phyloP scores from a whole-genome alignment of 1,140 invertebrate species.

The Euura lappo region DNA sequence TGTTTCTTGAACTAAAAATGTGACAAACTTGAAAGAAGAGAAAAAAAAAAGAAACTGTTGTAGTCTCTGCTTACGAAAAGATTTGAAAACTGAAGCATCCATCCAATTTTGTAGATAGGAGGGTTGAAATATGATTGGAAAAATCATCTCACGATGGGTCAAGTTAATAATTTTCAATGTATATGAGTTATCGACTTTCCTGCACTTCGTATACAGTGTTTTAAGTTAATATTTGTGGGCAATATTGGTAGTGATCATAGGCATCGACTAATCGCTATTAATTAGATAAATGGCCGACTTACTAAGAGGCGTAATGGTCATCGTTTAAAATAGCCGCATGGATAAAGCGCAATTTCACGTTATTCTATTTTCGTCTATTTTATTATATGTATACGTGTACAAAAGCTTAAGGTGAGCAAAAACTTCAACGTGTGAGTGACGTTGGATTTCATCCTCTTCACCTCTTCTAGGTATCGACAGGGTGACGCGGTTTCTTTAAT shows the following conservation, averaged over 20 bases:
- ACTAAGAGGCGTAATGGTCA: slow-evolving; percentile 37
- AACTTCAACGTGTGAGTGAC: neutral
- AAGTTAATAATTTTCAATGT: no score
- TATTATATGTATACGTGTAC: neutral
- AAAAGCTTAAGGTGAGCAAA: neutral
- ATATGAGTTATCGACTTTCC: no score
- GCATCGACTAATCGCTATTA: slow-evolving; percentile 47
- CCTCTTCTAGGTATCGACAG: neutral
- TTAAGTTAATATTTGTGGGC: neutral
- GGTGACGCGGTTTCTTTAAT: neutral
- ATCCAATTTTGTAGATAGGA: no score
- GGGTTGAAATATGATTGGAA: no score
- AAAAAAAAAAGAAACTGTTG: no score
- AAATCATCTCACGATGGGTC: no score
- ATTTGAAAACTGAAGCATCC: no score
- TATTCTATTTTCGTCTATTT: slow-evolving; percentile 26
- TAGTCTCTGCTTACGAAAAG: no score
- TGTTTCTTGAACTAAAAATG: no score
- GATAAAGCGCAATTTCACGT: slow-evolving; percentile 33
- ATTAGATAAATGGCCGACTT: slow-evolving; percentile 48
- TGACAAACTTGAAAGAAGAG: no score
- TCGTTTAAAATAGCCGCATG: slow-evolving; percentile 39
- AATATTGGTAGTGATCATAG: slow-evolving; percentile 24
- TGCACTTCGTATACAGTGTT: neutral
- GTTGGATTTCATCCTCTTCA: neutral